Percentiles rank a stretch among this genome's conserved stretches.
Evolutionary conservation across 2,888 invertebrate genomes (phyloP).

Genomic region (Dicyrtoma fusca): DNA sequence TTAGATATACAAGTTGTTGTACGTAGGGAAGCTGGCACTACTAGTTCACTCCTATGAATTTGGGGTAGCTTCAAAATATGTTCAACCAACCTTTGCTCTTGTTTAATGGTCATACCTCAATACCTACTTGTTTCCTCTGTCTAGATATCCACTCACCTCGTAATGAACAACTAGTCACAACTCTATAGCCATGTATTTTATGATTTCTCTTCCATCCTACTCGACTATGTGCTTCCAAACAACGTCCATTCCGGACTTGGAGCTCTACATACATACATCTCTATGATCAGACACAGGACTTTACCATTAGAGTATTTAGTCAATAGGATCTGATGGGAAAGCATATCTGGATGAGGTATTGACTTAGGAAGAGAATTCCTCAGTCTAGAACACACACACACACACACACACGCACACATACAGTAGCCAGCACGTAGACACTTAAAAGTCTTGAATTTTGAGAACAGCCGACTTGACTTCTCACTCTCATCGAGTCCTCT

Average conservation of each 20-base stretch:
- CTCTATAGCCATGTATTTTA: neutral
- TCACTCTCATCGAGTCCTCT: too few species aligned
- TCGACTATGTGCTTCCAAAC: neutral
- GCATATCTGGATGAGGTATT: too few species aligned
- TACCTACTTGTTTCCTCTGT: neutral
- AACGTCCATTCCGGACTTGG: neutral
- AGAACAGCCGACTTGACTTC: too few species aligned
- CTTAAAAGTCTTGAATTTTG: too few species aligned
- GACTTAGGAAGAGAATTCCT: too few species aligned
- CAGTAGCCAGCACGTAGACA: too few species aligned
- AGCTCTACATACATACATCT: too few species aligned
- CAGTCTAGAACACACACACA: too few species aligned
- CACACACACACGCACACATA: too few species aligned
- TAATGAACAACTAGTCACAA: neutral
- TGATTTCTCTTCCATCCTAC: slow-evolving; percentile 12
- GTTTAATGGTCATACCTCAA: slow-evolving; percentile 6
- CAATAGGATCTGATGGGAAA: too few species aligned
- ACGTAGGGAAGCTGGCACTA: too few species aligned
- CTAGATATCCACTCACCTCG: neutral
- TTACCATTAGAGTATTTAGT: neutral
- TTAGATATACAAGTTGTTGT: too few species aligned
- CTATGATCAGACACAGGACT: neutral
- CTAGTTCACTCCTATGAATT: neutral
- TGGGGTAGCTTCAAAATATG: slow-evolving; percentile 7
- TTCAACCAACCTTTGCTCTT: slow-evolving; percentile 4